A percentile compares a stretch with the other conserved stretches of the same genome.
Conservation (phyloP, 2,797 vertebrate genomes). For the Malacoraja senta region DNA sequence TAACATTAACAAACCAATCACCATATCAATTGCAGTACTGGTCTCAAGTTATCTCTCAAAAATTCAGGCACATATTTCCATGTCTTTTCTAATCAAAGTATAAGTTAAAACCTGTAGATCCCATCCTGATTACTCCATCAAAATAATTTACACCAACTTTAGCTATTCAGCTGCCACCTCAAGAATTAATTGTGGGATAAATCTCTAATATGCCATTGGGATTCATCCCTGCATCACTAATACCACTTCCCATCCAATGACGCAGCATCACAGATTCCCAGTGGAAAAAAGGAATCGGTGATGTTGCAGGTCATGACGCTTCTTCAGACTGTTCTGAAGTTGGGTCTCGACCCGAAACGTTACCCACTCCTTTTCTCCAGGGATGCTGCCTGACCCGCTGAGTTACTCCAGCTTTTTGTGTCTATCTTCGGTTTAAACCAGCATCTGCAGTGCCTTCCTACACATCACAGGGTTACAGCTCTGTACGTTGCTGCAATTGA, state of each 20-base stretch:
- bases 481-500: neutral
- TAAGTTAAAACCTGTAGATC: neutral
- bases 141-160: neutral
- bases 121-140: neutral
- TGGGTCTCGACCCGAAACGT: too few species aligned
- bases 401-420: too few species aligned
- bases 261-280: neutral
- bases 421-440: too few species aligned
- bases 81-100: neutral
- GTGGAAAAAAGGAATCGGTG: too few species aligned
- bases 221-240: neutral
- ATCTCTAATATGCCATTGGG: neutral
- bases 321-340: too few species aligned
- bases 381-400: too few species aligned
- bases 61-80: neutral
- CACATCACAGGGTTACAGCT: neutral
- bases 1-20: too few species aligned
- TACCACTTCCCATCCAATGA: neutral
- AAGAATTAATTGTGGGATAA: neutral
- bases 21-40: neutral
- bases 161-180: neutral
- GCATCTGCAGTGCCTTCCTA: too few species aligned
- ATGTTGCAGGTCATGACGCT: too few species aligned
- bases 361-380: too few species aligned
- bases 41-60: neutral